Base-by-base conservation (phyloP, 2,797 vertebrate genomes). In the Muscicapa comitata region DNA sequence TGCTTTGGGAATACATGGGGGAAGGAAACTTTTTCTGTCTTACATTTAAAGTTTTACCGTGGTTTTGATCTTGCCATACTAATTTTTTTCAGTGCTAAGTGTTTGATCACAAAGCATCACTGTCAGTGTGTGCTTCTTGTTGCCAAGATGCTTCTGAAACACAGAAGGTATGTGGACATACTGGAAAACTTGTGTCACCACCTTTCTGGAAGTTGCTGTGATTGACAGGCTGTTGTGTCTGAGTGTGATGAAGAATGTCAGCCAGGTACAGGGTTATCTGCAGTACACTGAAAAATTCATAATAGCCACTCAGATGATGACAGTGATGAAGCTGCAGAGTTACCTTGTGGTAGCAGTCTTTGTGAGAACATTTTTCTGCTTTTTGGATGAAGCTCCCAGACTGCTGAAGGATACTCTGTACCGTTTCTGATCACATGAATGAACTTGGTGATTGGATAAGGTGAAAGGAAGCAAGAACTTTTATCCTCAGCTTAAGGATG, bases 1-100 rank as follows among this genome's bases (percentile, higher is more conserved):
- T 53, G 5, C 6, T 57, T 61, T 62, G 26, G 37, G 18, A 21
- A 25, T 53, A 17, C 1, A 0, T 33, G 7, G 2, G 26, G n/a
- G 11, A 76, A 82, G 14, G 67, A 72, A 72, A 21, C 53, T 31
- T 88, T 9, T 45, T 57, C 33, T 89, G 35, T 88, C 72, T 80
- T 47, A n/a, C n/a, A 16, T 58, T 43, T 58, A 25, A 35, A 43
- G 13, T 84, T 83, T 78, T 84, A 23, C n/a, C 63, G 40, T 93
- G 42, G 15, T 80, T 87, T 91, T 87, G 38, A 47, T 91, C 61
- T 91, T 88, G 25, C 40, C 16, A 2, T 74, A 35, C 18, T 42
- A 19, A 28, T 31, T 31, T 65, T 67, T 65, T 58, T 88, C 79
- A 58, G n/a, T 29, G n/a, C 19, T 75, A 37, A 62, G 38, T 68